Evolutionary conservation across 2,797 vertebrate species (phyloP).

Genomic region (Phalanger gymnotis): DNA sequence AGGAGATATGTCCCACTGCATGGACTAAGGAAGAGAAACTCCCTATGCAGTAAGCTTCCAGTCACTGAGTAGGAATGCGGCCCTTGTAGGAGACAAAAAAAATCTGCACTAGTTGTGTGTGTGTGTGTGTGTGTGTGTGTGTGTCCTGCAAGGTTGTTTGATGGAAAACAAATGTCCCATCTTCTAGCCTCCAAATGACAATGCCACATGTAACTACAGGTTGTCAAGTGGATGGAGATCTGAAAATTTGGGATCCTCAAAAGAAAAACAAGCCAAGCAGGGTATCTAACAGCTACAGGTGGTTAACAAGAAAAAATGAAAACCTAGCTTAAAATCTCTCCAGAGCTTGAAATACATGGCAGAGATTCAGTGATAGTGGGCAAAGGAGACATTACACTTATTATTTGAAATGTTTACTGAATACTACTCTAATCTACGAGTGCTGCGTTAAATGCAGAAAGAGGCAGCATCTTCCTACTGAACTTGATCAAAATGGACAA

Average conservation of each 20-base stretch:
- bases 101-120: neutral
- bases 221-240: neutral
- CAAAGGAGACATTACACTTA: neutral
- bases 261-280: constrained; percentile 5
- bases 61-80: neutral
- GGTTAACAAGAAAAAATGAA: constrained; percentile 49
- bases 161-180: constrained; percentile 23
- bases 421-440: neutral
- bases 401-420: neutral
- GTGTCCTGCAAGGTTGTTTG: neutral
- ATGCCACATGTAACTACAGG: neutral
- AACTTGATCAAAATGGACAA: constrained; percentile 14
- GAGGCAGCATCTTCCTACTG: neutral
- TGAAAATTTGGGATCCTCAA: constrained; percentile 33
- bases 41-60: neutral
- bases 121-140: neutral
- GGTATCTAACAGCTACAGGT: neutral
- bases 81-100: neutral
- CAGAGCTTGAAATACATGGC: neutral
- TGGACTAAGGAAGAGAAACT: neutral
- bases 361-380: constrained; percentile 3
- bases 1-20: neutral
- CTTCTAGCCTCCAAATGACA: neutral
- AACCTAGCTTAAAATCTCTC: constrained; percentile 52
- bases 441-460: neutral